These are phyloP conservation scores for Gasterosteus nipponicus DNA, from an alignment of 2,113 vertebrate species.

Conservation along the genomic window DNA sequence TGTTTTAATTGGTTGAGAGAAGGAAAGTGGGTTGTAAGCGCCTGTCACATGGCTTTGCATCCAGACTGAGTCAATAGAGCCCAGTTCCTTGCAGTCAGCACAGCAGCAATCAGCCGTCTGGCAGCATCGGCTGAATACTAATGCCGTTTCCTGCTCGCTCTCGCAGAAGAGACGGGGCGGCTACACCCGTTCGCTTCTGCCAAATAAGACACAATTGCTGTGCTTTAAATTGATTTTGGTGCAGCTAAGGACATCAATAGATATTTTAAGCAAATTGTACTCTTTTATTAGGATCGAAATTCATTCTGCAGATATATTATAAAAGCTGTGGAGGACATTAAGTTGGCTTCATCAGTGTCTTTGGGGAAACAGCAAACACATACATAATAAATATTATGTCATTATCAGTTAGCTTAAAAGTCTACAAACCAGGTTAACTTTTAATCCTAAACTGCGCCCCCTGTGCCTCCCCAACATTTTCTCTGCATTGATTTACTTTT, in stretches of 20 bases:
- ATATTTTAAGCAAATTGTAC: neutral
- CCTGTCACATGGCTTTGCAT: conserved; percentile 44
- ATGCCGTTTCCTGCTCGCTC: conserved; percentile 49
- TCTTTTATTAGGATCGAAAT: neutral
- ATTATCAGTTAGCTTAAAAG: too few species aligned
- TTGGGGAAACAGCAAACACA: too few species aligned
- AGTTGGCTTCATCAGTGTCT: too few species aligned
- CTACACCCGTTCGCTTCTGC: conserved; percentile 12
- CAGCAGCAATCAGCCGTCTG: conserved; percentile 39
- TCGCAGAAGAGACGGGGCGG: conserved; percentile 8
- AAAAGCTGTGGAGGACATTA: too few species aligned
- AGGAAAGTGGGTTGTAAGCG: conserved; percentile 28
- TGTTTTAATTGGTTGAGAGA: conserved; percentile 59
- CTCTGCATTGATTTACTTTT: conserved; percentile 29
- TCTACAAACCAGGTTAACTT: too few species aligned
- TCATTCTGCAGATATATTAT: too few species aligned
- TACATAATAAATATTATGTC: too few species aligned
- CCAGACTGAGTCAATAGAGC: conserved; percentile 58
- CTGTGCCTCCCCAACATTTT: neutral
- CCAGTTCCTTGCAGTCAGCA: conserved; percentile 63
- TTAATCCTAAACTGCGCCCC: too few species aligned
- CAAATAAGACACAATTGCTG: neutral
- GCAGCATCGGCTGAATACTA: conserved; percentile 61
- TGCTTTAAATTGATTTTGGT: neutral
- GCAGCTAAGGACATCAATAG: neutral